These are phyloP conservation scores for Acrobeloides nanus DNA, from an alignment of 2,888 invertebrate genomes.

Conservation along the genomic window DNA sequence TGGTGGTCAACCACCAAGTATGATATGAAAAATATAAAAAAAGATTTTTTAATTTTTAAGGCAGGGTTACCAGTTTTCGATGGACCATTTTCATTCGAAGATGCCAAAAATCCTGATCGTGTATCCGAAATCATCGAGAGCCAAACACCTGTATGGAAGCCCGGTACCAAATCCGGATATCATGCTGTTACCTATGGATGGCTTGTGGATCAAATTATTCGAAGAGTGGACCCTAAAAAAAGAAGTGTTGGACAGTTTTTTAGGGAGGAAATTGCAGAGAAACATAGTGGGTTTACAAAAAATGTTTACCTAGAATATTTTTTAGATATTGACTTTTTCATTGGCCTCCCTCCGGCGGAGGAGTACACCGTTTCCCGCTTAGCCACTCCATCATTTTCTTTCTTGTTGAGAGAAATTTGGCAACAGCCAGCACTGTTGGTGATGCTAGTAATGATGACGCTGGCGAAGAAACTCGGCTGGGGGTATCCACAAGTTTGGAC, in stretches of 20 bases:
- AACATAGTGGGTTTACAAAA: no score
- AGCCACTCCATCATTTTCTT: constrained; percentile 33
- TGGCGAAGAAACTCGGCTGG: no score
- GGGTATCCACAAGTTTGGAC: no score
- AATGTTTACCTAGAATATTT: no score
- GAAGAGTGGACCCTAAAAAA: constrained; percentile 54
- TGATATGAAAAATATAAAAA: no score
- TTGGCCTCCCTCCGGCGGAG: constrained; percentile 49
- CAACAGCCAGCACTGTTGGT: no score
- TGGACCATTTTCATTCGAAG: constrained; percentile 45
- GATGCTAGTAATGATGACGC: no score
- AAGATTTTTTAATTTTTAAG: no score
- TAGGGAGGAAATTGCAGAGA: constrained; percentile 47
- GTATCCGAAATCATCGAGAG: constrained; percentile 53
- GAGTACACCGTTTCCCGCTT: constrained; percentile 50
- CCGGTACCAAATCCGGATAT: constrained; percentile 52
- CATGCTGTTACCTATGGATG: constrained; percentile 57
- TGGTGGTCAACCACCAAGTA: constrained; percentile 48
- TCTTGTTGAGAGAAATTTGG: constrained; percentile 42
- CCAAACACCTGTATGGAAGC: constrained; percentile 50
- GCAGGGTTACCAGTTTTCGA: constrained; percentile 55
- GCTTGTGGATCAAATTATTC: constrained; percentile 55
- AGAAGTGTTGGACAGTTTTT: constrained; percentile 54
- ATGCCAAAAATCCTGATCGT: constrained; percentile 45
- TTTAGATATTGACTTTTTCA: constrained; percentile 53